Percentiles rank a stretch among this genome's conserved stretches.
Evolutionary conservation across 2,797 vertebrate species (phyloP).

Genomic region (Parauchenoglanis ngamensis): DNA sequence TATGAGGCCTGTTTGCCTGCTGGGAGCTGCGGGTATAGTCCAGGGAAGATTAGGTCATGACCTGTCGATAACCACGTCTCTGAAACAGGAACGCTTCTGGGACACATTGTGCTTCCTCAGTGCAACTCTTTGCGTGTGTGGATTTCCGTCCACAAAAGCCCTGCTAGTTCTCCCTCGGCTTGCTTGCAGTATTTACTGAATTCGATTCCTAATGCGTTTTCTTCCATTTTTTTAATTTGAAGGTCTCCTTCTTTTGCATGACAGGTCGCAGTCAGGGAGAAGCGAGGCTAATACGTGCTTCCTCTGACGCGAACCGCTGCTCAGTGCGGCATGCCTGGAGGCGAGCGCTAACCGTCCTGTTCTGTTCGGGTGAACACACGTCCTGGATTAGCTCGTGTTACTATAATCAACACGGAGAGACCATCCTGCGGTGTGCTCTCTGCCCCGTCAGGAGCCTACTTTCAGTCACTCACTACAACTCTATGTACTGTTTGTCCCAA

Average conservation of each 20-base stretch:
- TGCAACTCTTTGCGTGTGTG: neutral
- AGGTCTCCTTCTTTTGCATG: neutral
- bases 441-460: neutral
- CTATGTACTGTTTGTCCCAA: neutral
- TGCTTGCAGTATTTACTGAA: neutral
- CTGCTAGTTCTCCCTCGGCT: neutral
- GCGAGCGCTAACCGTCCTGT: neutral
- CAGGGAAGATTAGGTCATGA: conserved; percentile 1
- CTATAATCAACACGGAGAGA: neutral
- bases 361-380: neutral
- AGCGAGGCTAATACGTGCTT: neutral
- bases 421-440: neutral
- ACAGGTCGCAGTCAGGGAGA: neutral
- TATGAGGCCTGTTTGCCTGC: neutral
- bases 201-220: neutral
- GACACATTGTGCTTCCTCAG: neutral
- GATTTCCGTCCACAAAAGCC: neutral
- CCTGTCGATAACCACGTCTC: neutral
- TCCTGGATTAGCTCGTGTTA: conserved; percentile 6
- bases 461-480: neutral
- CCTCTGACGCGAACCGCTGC: neutral
- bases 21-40: neutral
- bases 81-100: neutral
- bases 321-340: neutral
- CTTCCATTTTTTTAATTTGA: neutral